Conservation (phyloP, 2,888 invertebrate species). For the Athetis lepigone region DNA sequence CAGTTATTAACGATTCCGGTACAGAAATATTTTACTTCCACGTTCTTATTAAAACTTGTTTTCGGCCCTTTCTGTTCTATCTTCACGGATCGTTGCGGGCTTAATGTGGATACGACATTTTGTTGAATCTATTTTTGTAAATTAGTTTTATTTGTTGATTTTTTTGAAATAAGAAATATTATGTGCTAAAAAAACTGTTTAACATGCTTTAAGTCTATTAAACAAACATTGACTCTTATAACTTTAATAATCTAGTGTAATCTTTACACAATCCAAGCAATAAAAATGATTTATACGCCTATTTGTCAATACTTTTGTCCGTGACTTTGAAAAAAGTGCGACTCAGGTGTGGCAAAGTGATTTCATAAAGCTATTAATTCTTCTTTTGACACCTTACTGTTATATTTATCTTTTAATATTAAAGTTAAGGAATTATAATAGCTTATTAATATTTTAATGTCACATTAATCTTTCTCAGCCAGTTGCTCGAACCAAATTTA, state of each 20-base stretch:
- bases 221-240: conserved; percentile 42
- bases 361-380: conserved; percentile 55
- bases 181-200: conserved; percentile 13
- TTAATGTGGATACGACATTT: conserved; percentile 73
- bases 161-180: background rate
- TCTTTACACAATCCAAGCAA: conserved; percentile 49
- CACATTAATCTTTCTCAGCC: conserved; percentile 48
- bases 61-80: conserved; percentile 83
- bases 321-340: conserved; percentile 51
- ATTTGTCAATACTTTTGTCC: conserved; percentile 54
- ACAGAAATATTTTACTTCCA: conserved; percentile 89
- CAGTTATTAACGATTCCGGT: conserved; percentile 89
- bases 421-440: conserved; percentile 42
- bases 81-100: conserved; percentile 72
- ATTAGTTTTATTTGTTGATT: background rate
- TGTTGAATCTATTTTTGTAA: background rate
- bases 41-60: conserved; percentile 89
- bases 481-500: conserved; percentile 37
- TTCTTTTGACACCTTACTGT: conserved; percentile 50
- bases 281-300: conserved; percentile 60
- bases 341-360: conserved; percentile 60
- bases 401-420: conserved; percentile 46
- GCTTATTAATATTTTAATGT: conserved; percentile 49
- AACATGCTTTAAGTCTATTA: conserved; percentile 17
- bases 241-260: conserved; percentile 42